Percentiles rank a stretch among this genome's conserved stretches.
phyloP scores from a whole-genome alignment of 2,888 invertebrate genomes.

The Athalia circularis region DNA sequence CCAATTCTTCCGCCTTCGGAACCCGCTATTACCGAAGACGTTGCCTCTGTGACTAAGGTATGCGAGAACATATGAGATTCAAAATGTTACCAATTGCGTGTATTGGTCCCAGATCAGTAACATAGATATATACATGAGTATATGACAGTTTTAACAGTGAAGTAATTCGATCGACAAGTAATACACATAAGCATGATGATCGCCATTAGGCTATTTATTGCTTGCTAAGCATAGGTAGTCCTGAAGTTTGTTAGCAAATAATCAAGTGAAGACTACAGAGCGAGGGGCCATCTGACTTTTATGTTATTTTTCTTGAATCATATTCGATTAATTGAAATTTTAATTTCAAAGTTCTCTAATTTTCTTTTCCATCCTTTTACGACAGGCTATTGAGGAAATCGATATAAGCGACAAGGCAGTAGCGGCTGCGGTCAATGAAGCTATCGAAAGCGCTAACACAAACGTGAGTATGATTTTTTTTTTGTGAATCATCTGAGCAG shows the following conservation, averaged over 20 bases:
- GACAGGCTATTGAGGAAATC: constrained; percentile 70
- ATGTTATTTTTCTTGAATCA: constrained; percentile 30
- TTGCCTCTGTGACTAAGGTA: constrained; percentile 72
- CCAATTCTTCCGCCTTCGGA: constrained; percentile 54
- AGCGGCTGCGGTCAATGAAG: constrained; percentile 70
- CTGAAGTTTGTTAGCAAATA: constrained; percentile 59
- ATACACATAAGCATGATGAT: constrained; percentile 65
- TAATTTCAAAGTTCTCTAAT: background rate
- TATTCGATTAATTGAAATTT: background rate
- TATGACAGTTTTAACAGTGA: too few species aligned
- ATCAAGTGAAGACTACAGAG: constrained; percentile 65
- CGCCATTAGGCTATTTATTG: constrained; percentile 64
- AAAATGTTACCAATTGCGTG: too few species aligned
- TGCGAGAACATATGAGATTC: too few species aligned
- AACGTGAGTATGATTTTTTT: constrained; percentile 62
- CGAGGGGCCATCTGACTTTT: constrained; percentile 73
- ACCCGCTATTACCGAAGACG: constrained; percentile 72
- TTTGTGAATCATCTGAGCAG: background rate
- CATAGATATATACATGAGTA: too few species aligned
- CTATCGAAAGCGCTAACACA: constrained; percentile 68
- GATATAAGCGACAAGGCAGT: constrained; percentile 71
- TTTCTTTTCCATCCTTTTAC: constrained; percentile 9
- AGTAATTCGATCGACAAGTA: too few species aligned
- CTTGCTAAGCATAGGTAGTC: constrained; percentile 62
- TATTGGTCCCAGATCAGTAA: too few species aligned